Percentiles rank a stretch among this genome's conserved stretches.
These are phyloP conservation scores for Meloe dianella DNA, from an alignment of 2,888 invertebrate species.

Conservation along the genomic window DNA sequence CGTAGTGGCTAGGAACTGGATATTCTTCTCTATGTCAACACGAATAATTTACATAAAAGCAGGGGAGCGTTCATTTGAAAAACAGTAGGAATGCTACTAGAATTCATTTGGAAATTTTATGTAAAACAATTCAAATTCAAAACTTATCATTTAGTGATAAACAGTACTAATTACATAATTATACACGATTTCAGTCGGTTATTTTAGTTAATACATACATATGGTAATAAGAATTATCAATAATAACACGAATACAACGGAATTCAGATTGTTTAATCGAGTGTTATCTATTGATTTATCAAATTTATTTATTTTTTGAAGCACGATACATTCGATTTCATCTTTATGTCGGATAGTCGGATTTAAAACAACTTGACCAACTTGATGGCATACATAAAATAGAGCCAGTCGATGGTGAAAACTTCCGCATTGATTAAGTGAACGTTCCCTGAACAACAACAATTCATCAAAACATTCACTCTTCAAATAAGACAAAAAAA, in stretches of 20 bases:
- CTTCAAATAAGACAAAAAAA: background rate
- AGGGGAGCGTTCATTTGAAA: background rate
- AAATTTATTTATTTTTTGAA: no score
- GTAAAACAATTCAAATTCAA: background rate
- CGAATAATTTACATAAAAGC: background rate
- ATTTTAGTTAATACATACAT: background rate
- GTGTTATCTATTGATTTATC: no score
- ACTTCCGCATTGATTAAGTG: no score
- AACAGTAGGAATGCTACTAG: background rate
- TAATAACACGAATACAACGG: background rate
- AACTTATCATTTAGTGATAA: background rate
- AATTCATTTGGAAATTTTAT: background rate
- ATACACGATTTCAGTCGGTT: background rate
- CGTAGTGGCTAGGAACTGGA: background rate
- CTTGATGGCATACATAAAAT: no score
- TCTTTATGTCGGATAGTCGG: no score
- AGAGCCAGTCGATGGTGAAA: no score
- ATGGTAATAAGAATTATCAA: background rate
- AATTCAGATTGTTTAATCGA: background rate
- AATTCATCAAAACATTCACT: no score
- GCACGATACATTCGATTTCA: no score
- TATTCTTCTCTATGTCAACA: background rate
- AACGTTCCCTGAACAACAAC: constrained; percentile 28
- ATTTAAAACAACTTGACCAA: no score
- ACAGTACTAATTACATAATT: background rate